Conservation (phyloP, 2,113 vertebrate genomes). For the Sylvilagus bachmani region DNA sequence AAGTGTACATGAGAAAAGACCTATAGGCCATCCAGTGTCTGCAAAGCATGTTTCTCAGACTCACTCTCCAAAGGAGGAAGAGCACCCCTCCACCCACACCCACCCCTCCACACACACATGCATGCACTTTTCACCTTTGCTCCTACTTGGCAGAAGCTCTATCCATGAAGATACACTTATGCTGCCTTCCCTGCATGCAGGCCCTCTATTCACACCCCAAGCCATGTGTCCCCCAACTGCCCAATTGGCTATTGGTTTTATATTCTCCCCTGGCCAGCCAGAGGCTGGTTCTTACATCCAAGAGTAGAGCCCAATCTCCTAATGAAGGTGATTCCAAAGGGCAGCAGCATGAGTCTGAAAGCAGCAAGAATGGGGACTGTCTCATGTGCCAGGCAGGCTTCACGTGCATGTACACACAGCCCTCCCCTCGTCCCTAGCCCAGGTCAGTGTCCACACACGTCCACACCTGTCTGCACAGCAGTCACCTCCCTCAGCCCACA, state of each 20-base stretch:
- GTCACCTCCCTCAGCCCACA: not conserved
- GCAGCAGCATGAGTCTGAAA: slow-evolving; percentile 4
- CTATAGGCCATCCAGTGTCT: not conserved
- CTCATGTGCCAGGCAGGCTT: not conserved
- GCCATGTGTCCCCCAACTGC: not conserved
- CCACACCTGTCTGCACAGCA: too few species aligned
- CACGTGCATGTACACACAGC: not conserved
- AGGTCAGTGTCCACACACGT: too few species aligned
- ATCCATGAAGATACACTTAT: not conserved
- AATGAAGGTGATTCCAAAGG: not conserved
- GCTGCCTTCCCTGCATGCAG: not conserved
- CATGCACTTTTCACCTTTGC: not conserved
- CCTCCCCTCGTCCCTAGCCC: not conserved
- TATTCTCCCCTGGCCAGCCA: not conserved
- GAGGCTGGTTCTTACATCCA: not conserved
- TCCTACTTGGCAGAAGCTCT: slow-evolving; percentile 29
- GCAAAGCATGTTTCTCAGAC: slow-evolving; percentile 1
- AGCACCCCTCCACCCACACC: not conserved
- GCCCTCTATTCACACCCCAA: not conserved
- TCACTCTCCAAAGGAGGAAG: not conserved
- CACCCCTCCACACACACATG: not conserved
- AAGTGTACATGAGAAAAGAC: not conserved
- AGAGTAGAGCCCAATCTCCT: not conserved
- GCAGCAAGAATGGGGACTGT: not conserved
- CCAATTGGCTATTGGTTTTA: not conserved